These are phyloP conservation scores for Coptotermes formosanus DNA, from an alignment of 1,140 invertebrate genomes.

Conservation along the genomic window DNA sequence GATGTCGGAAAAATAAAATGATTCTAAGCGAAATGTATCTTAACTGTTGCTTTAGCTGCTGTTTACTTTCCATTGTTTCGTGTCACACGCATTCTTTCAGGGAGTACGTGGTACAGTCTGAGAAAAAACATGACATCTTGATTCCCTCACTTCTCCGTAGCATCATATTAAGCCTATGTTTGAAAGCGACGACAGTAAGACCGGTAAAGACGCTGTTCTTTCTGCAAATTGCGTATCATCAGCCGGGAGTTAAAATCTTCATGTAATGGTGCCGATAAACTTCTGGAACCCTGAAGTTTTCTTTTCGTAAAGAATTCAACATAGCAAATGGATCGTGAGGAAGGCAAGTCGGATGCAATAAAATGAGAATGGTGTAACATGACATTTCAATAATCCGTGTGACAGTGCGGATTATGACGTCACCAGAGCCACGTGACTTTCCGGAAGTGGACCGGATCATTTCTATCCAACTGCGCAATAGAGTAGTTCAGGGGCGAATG, in stretches of 20 bases:
- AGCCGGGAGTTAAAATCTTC: too few species aligned
- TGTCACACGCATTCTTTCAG: background rate
- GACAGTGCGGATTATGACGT: background rate
- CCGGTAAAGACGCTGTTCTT: too few species aligned
- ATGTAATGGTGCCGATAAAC: too few species aligned
- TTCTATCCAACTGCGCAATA: background rate
- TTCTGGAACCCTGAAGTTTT: too few species aligned
- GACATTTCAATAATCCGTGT: background rate
- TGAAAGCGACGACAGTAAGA: too few species aligned
- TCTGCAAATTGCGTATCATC: too few species aligned
- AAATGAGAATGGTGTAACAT: background rate
- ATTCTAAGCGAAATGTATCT: background rate
- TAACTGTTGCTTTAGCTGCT: background rate
- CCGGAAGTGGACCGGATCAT: conserved; percentile 13
- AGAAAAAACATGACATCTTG: background rate
- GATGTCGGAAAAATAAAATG: background rate
- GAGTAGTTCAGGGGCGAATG: background rate
- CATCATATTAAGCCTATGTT: too few species aligned
- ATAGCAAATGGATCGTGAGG: background rate
- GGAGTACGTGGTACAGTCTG: background rate
- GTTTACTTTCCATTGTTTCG: background rate
- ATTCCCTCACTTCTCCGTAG: background rate
- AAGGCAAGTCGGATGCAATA: background rate
- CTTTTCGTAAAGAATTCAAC: too few species aligned
- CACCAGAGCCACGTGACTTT: background rate